Conservation (phyloP, 2,797 vertebrate genomes). For the Erithacus rubecula region DNA sequence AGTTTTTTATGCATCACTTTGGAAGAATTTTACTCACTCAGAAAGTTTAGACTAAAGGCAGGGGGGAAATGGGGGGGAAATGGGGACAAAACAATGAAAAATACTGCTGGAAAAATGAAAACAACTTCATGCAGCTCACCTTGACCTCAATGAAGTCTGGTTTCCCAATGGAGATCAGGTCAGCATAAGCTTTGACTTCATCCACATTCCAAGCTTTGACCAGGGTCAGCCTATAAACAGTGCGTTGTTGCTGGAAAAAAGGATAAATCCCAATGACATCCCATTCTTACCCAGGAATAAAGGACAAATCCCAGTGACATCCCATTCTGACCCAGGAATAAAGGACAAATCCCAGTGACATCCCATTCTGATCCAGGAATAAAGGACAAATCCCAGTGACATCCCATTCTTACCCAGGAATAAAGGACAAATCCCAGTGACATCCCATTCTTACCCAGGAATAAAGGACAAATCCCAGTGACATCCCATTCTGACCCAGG, state of each 20-base stretch:
- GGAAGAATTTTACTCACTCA: background rate
- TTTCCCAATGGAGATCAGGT: constrained; percentile 86
- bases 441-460: background rate
- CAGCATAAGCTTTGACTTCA: constrained; percentile 88
- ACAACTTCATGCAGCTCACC: constrained; percentile 70
- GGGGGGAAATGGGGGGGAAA: background rate
- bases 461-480: background rate
- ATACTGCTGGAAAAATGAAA: background rate
- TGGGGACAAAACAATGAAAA: background rate
- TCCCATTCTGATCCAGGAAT: background rate
- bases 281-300: constrained; percentile 14
- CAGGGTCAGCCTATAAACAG: constrained; percentile 92
- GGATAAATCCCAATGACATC: background rate
- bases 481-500: background rate
- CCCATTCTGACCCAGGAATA: background rate
- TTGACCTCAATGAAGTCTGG: constrained; percentile 96
- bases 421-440: background rate
- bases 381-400: background rate
- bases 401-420: background rate
- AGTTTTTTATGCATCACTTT: background rate
- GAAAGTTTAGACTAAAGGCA: background rate
- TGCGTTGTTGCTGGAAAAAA: constrained; percentile 85
- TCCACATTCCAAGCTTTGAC: constrained; percentile 97
- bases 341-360: background rate
- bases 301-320: background rate